These are phyloP conservation scores for Plusia festucae DNA, from an alignment of 2,888 invertebrate genomes.

Conservation along the genomic window DNA sequence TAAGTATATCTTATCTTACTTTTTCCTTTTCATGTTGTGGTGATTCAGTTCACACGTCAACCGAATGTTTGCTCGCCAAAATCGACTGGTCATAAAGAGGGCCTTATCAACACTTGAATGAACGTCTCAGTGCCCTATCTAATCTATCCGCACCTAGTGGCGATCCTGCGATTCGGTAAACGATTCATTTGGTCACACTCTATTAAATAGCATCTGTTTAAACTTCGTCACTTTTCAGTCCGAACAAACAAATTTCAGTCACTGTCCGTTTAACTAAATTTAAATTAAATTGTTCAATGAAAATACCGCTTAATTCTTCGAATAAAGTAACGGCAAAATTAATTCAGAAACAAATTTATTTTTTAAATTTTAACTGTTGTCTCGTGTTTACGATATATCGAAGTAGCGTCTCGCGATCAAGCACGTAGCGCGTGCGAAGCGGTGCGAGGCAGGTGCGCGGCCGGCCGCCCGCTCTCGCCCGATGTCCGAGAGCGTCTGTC, in stretches of 20 bases:
- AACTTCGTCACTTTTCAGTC: constrained; percentile 81
- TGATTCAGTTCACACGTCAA: constrained; percentile 71
- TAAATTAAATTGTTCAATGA: constrained; percentile 57
- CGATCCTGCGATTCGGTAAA: constrained; percentile 79
- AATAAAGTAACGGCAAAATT: constrained; percentile 49
- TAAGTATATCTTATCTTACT: constrained; percentile 70
- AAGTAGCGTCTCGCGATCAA: constrained; percentile 79
- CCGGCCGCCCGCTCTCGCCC: constrained; percentile 89
- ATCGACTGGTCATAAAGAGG: constrained; percentile 79
- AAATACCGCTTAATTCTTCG: constrained; percentile 46
- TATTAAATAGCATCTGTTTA: constrained; percentile 69
- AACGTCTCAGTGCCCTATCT: constrained; percentile 84
- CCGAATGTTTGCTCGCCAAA: constrained; percentile 76
- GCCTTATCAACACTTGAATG: constrained; percentile 85
- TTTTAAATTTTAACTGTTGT: constrained; percentile 65
- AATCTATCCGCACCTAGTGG: constrained; percentile 83
- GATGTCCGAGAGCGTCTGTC: constrained; percentile 90
- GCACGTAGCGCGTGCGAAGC: constrained; percentile 82
- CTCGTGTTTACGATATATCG: constrained; percentile 79
- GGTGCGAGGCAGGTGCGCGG: constrained; percentile 85
- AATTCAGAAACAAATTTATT: constrained; percentile 55
- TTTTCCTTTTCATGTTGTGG: constrained; percentile 86
- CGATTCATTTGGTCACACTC: constrained; percentile 74
- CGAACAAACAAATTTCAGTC: constrained; percentile 68
- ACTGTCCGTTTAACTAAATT: constrained; percentile 67